Evolutionary conservation across 2,888 invertebrate species (phyloP), one percentile per base, ranked within the genome.

Genomic region (Eulithis prunata): DNA sequence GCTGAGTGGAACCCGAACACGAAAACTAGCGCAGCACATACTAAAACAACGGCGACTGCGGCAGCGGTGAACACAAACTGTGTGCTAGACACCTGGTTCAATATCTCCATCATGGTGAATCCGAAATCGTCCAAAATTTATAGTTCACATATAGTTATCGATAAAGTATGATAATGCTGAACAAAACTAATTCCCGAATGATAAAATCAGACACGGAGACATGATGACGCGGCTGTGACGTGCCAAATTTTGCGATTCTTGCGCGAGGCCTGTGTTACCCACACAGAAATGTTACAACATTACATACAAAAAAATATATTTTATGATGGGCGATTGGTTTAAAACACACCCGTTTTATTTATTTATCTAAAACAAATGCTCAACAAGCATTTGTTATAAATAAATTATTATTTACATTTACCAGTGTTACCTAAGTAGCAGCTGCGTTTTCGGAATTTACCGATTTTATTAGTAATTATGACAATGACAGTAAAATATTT

Each of bases 1-100:
- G 96, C 95, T 70, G 96, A 95, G 91, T 96, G 96, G 90, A 97
- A 96, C 71, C 96, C 96, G 87, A 96, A 96, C 72, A 95, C 94
- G 91, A 96, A 97, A 78, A 97, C 96, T 76, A 97, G 90, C 75
- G 96, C 93, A 74, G 96, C 96, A 84, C 95, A 95, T 76, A 96
- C 87, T 82, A 96, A 94, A 78, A 96, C 96, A 83, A 95, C 94
- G 76, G 94, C 89, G 71, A 94, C 94, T 75, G 94, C 94, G 69
- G 94, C 94, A 77, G 93, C 93, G 73, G 93, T 94, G 78, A 94
- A 90, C 73, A 93, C 79, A 78, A 94, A 87, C 87, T 94, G 94
- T 77, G 93, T 92, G 83, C 93, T 93, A 72, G 94, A 89, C 79
- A 94, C 89, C 84, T 94, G 94, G 79, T 88, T 92, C 75, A 95